Evolutionary conservation across 2,797 vertebrate genomes (phyloP).

Genomic region (Paratrypauchen microcephalus): DNA sequence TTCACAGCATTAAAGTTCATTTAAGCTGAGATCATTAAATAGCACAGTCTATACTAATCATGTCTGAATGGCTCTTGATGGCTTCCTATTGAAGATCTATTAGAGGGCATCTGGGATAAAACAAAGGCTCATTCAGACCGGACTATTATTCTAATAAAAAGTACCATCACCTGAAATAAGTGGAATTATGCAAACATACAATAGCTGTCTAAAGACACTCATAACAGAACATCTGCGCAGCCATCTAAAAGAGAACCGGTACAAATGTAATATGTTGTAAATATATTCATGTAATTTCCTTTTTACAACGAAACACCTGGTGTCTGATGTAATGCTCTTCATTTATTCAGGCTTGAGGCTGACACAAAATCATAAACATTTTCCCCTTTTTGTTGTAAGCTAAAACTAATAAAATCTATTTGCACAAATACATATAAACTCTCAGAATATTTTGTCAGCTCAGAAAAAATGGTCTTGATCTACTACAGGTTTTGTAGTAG

Average conservation of each 20-base stretch:
- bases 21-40: slow-evolving; percentile 66
- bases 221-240: not conserved
- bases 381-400: not conserved
- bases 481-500: no score
- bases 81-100: slow-evolving; percentile 34
- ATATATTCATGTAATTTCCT: no score
- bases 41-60: slow-evolving; percentile 48
- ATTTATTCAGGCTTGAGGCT: not conserved
- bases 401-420: not conserved
- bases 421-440: not conserved
- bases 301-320: no score
- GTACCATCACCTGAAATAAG: slow-evolving; percentile 32
- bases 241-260: not conserved
- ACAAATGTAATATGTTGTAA: not conserved
- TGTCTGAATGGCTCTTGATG: slow-evolving; percentile 44
- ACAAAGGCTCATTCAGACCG: slow-evolving; percentile 14
- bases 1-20: slow-evolving; percentile 63
- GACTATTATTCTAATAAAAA: slow-evolving; percentile 10
- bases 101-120: slow-evolving; percentile 15
- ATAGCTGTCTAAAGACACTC: not conserved
- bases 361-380: not conserved
- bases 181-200: slow-evolving; percentile 27
- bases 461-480: no score
- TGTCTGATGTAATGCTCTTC: no score
- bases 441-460: no score